phyloP scores from a whole-genome alignment of 2,113 vertebrate species.

The Crotophaga sulcirostris region DNA sequence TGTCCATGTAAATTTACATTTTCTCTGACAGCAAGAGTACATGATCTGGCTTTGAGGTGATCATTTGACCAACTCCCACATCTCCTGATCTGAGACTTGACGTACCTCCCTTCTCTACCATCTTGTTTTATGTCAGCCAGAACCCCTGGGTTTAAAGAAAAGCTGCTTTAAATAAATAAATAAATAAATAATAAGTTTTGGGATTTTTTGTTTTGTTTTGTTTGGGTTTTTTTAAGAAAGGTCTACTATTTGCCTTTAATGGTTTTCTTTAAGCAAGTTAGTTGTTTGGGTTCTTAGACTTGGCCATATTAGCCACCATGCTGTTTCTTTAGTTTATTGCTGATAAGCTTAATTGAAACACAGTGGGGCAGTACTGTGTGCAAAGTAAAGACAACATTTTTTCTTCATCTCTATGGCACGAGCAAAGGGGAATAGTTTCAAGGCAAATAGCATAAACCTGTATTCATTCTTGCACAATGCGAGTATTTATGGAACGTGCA shows the following conservation, averaged over 20 bases:
- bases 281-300: not conserved
- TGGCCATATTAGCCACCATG: not conserved
- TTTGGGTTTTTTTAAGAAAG: not conserved
- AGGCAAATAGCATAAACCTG: not conserved
- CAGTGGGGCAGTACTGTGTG: not conserved
- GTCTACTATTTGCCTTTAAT: not conserved
- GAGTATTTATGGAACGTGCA: not conserved
- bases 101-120: accelerated
- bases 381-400: not conserved
- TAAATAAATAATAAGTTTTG: not conserved
- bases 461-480: not conserved
- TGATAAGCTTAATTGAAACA: not conserved
- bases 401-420: not conserved
- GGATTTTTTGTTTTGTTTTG: not conserved
- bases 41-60: not conserved
- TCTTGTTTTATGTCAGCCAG: not conserved
- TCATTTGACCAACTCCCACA: not conserved
- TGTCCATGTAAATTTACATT: not conserved
- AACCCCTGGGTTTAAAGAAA: not conserved
- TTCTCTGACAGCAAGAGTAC: not conserved
- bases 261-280: not conserved
- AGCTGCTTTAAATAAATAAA: not conserved
- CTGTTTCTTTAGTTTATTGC: not conserved
- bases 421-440: not conserved
- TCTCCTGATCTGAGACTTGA: not conserved